Base-by-base conservation (phyloP, 2,888 invertebrate species). In the Cacoxenus indagator region DNA sequence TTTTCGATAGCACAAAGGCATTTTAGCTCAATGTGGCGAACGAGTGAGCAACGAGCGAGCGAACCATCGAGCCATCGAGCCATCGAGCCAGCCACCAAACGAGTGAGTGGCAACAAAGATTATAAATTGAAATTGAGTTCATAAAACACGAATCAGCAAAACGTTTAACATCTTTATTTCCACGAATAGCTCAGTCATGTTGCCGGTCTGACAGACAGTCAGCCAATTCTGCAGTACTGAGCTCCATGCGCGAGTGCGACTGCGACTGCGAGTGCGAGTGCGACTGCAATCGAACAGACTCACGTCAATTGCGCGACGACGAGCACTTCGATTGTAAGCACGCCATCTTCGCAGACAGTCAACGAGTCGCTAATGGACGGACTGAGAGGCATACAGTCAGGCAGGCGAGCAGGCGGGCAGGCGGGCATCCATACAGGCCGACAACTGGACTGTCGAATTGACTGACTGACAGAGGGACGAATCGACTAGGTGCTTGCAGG, bases 141-240 rank as follows among this genome's bases (percentile, higher is more conserved):
- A 85, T 85, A 85, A 85, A 85, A 85, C 84, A 84, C 85, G 85
- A 85, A 84, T 85, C 84, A 83, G 81, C 84, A 81, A 84, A 84
- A 84, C 82, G 82, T 83, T 84, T 84, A 84, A 84, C 84, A 84
- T 85, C 84, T 84, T 85, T 81, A 84, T 85, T 85, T 76, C 78
- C 78, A 74, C 82, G 83, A 81, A 75, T 79, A 80, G 73, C 74
- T 75, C 71, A 78, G 76, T 62, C 74, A 75, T 55, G 54, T 31
- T 22, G 54, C 19, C 29, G n/a, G 64, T 11, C 22, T 65, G 67
- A 51, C 65, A 64, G 69, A 65, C 71, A 78, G 73, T 78, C 80
- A 61, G n/a, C 78, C 77, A 75, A 75, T 73, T 76, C 73, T 69
- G 67, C 73, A 70, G 37, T 67, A 67, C 70, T 71, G 67, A 68